Evolutionary conservation across 2,797 vertebrate species (phyloP).

Genomic region (Chaetodon trifasciatus): DNA sequence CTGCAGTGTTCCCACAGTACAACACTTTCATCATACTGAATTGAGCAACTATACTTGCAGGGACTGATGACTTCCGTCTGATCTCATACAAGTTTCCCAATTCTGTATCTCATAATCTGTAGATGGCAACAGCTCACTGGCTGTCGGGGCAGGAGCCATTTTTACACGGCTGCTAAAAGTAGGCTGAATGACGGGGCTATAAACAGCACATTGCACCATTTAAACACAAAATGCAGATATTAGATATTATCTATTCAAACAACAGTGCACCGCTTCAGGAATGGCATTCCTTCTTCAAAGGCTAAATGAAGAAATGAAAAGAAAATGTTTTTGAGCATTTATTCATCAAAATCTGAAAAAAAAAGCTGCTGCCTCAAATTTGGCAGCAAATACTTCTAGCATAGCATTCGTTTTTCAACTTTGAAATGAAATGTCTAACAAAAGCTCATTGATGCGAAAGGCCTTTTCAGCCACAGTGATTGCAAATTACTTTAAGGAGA

Average conservation of each 20-base stretch:
- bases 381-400: slow-evolving; percentile 55
- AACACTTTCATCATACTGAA: slow-evolving; percentile 39
- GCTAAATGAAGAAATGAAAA: slow-evolving; percentile 28
- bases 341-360: slow-evolving; percentile 50
- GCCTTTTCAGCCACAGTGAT: slow-evolving; percentile 73
- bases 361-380: slow-evolving; percentile 35
- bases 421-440: slow-evolving; percentile 69
- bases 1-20: slow-evolving; percentile 6
- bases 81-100: slow-evolving; percentile 51
- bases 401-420: slow-evolving; percentile 54
- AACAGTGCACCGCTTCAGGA: slow-evolving; percentile 11
- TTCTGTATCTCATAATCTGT: slow-evolving; percentile 48
- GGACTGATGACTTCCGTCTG: slow-evolving; percentile 53
- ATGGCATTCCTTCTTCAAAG: not conserved
- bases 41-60: slow-evolving; percentile 53
- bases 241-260: slow-evolving; percentile 30
- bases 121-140: slow-evolving; percentile 7
- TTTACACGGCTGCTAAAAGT: slow-evolving; percentile 26
- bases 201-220: slow-evolving; percentile 26
- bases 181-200: not conserved
- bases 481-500: slow-evolving; percentile 78
- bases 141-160: slow-evolving; percentile 19
- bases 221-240: slow-evolving; percentile 18
- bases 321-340: slow-evolving; percentile 31
- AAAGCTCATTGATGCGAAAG: slow-evolving; percentile 69